These are phyloP conservation scores for Elysia crispata DNA, from an alignment of 2,888 invertebrate species.

Conservation along the genomic window DNA sequence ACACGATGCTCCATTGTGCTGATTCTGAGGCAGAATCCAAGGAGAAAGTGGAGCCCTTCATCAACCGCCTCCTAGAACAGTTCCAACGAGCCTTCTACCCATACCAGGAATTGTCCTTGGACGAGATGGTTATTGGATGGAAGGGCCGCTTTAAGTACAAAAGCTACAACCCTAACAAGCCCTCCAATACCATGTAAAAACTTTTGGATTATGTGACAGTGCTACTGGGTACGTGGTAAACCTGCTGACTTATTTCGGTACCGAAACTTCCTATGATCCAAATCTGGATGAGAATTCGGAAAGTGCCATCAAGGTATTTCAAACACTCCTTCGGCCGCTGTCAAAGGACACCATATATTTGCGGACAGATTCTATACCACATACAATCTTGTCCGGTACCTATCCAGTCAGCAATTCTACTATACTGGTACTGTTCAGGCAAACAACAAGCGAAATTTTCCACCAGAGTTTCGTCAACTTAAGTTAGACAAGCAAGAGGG, in stretches of 20 bases:
- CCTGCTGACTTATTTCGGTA: too few relatives aligned
- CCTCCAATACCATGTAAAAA: too few relatives aligned
- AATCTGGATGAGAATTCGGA: not conserved
- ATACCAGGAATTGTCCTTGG: too few relatives aligned
- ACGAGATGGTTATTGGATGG: too few relatives aligned
- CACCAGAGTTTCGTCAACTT: conserved; percentile 14
- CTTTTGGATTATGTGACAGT: too few relatives aligned
- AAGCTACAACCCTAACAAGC: too few relatives aligned
- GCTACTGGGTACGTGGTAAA: too few relatives aligned
- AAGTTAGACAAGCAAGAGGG: not conserved
- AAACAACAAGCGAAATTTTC: conserved; percentile 6
- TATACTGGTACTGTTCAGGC: conserved; percentile 15
- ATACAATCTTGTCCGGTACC: conserved; percentile 15
- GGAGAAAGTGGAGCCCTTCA: not conserved
- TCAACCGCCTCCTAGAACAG: not conserved
- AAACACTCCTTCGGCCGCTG: conserved; percentile 4
- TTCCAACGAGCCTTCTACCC: not conserved
- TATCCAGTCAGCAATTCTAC: not conserved
- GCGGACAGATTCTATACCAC: conserved; percentile 16
- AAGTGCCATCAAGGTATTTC: conserved; percentile 23
- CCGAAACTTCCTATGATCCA: not conserved
- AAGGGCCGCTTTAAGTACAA: too few relatives aligned
- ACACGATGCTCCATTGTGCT: not conserved
- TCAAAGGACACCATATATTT: conserved; percentile 17
- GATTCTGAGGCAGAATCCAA: not conserved